Conservation (phyloP, 2,888 invertebrate genomes). For the Tipula lateralis region DNA sequence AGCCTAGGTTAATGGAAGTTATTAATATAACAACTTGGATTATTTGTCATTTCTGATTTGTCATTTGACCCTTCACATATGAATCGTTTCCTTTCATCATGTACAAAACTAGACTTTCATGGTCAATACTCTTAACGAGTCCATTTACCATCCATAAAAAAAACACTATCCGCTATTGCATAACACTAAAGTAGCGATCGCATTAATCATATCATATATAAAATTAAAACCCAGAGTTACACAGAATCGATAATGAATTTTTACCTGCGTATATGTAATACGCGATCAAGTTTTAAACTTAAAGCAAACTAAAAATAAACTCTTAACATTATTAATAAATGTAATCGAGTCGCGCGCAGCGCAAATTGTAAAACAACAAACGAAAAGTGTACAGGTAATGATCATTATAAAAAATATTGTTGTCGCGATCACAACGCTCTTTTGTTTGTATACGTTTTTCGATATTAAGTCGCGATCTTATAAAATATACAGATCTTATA, state of each 20-base stretch:
- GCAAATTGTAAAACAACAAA: not conserved
- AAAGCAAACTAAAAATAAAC: not conserved
- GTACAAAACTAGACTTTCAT: not conserved
- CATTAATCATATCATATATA: not conserved
- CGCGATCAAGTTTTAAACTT: not conserved
- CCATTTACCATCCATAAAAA: not conserved
- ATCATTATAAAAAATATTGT: not conserved
- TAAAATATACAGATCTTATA: not conserved
- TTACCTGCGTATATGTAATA: not conserved
- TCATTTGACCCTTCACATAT: no score
- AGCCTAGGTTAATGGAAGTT: no score
- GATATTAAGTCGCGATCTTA: not conserved
- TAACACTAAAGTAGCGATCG: not conserved
- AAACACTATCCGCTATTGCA: not conserved
- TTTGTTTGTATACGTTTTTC: not conserved
- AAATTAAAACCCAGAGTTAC: no score
- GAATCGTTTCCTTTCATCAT: no score
- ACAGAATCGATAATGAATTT: not conserved
- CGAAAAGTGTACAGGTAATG: not conserved
- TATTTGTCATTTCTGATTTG: no score
- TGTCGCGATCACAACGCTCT: constrained; percentile 1
- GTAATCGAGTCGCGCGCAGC: not conserved
- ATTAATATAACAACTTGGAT: no score
- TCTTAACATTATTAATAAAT: not conserved
- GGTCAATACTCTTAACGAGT: not conserved